These are phyloP conservation scores for Anseranas semipalmata DNA, from an alignment of 2,113 vertebrate species.

Conservation along the genomic window DNA sequence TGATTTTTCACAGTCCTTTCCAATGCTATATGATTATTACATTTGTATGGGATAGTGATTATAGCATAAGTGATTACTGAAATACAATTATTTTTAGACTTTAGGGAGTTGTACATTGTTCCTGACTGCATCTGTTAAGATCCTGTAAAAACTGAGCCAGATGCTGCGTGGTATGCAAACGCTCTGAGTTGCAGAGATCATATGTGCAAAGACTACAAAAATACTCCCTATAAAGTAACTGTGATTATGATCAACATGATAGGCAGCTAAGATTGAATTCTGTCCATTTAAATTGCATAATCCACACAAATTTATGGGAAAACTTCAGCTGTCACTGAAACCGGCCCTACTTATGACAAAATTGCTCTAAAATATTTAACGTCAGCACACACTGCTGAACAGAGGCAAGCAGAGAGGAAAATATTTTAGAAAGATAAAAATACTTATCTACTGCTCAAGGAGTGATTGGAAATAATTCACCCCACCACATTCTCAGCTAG, in stretches of 20 bases:
- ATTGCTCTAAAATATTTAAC: conserved; percentile 14
- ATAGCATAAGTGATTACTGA: background rate
- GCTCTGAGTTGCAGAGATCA: background rate
- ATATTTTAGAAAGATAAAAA: conserved; percentile 3
- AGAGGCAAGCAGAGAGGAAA: background rate
- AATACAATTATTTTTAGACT: conserved; percentile 51
- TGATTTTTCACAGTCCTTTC: background rate
- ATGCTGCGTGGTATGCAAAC: conserved; percentile 55
- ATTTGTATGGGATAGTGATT: background rate
- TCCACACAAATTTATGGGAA: background rate
- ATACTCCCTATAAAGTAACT: conserved; percentile 14
- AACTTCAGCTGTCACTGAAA: conserved; percentile 33
- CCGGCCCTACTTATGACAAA: background rate
- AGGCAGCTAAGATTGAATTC: conserved; percentile 5
- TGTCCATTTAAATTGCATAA: conserved; percentile 9
- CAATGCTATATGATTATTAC: background rate
- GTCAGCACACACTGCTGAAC: background rate
- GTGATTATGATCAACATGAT: conserved; percentile 17
- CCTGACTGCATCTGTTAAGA: conserved; percentile 43
- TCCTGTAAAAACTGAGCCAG: conserved; percentile 40
- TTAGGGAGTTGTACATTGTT: conserved; percentile 22
- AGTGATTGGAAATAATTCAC: background rate
- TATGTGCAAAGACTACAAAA: conserved; percentile 26
- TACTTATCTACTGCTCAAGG: background rate
- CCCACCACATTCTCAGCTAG: background rate